These are phyloP conservation scores for Petrocephalus schoutedeni DNA, from an alignment of 2,797 vertebrate genomes.

Conservation along the genomic window DNA sequence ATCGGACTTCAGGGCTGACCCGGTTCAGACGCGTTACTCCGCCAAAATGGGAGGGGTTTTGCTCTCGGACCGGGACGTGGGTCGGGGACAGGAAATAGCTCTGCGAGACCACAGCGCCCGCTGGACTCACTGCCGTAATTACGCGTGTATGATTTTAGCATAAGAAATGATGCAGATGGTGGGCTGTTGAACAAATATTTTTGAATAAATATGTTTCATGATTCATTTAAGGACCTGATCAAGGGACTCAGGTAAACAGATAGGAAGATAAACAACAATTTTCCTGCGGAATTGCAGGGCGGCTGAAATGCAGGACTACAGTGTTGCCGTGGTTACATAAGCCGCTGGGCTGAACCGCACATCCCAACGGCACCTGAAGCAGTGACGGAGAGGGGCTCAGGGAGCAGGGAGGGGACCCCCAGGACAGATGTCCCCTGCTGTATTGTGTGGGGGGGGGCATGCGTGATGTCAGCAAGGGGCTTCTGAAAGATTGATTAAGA, in stretches of 20 bases:
- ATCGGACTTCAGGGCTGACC: neutral
- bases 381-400: neutral
- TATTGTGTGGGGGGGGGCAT: constrained; percentile 33
- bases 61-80: neutral
- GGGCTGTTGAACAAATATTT: neutral
- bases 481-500: constrained; percentile 37
- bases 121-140: neutral
- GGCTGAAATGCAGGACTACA: neutral
- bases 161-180: neutral
- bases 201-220: neutral
- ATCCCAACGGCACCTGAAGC: neutral
- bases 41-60: neutral
- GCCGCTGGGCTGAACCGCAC: neutral
- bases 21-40: neutral
- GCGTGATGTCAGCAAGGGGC: constrained; percentile 65
- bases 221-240: neutral
- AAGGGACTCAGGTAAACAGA: neutral
- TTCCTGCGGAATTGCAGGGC: neutral
- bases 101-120: neutral
- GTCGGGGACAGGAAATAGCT: neutral
- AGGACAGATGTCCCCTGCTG: neutral
- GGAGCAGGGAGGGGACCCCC: neutral
- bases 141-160: neutral
- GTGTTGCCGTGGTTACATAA: neutral
- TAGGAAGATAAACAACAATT: neutral